These are phyloP conservation scores for Parasteatoda tepidariorum DNA, from an alignment of 1,140 invertebrate genomes.

Conservation along the genomic window DNA sequence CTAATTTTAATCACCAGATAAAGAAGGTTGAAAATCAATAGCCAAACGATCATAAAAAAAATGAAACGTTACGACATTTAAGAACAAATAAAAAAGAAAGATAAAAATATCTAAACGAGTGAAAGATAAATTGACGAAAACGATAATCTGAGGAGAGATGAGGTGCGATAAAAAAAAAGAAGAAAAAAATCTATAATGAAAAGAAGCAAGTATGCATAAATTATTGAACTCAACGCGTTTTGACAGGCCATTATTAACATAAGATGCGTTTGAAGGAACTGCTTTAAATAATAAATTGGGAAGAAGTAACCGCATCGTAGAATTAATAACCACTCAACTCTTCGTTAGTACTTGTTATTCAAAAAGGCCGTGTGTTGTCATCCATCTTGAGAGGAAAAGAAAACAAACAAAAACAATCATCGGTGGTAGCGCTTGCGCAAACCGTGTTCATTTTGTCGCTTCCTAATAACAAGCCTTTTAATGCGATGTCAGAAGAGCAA, in stretches of 20 bases:
- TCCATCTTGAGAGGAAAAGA: background rate
- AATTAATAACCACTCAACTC: conserved; percentile 43
- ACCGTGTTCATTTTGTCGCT: conserved; percentile 56
- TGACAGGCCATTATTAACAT: conserved; percentile 48
- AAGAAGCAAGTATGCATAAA: conserved; percentile 29
- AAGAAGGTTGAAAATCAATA: no score
- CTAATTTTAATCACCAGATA: no score
- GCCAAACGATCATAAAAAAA: no score
- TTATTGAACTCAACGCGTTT: conserved; percentile 49
- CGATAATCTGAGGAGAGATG: no score
- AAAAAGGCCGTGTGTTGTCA: conserved; percentile 27
- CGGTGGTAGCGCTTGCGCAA: conserved; percentile 50
- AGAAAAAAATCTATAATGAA: no score
- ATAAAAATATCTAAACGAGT: no score
- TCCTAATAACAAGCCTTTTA: conserved; percentile 61
- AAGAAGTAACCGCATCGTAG: conserved; percentile 27
- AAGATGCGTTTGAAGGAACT: background rate
- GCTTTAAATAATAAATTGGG: background rate
- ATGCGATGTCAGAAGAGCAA: conserved; percentile 55
- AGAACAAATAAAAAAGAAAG: no score
- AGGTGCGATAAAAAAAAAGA: no score
- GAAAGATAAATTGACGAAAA: no score
- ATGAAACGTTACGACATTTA: no score
- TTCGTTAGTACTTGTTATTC: conserved; percentile 45
- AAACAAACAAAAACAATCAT: conserved; percentile 12